Conservation (phyloP, 1,140 invertebrate genomes). For the Ceratina calcarata region DNA sequence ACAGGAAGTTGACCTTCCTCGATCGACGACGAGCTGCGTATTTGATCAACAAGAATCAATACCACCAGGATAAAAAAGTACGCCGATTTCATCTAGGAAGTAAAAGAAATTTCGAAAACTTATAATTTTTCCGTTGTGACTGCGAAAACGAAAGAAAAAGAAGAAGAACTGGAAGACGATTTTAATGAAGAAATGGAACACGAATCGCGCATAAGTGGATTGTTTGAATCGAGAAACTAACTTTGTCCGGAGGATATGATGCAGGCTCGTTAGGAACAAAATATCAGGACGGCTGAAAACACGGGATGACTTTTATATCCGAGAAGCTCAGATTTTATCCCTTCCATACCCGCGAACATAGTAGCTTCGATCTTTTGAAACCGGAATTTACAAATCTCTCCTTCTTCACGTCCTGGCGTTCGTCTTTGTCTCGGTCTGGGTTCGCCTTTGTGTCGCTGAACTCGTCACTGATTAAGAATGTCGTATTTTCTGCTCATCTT, state of each 20-base stretch:
- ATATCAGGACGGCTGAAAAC: neutral
- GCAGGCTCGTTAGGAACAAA: neutral
- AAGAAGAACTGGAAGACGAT: constrained; percentile 27
- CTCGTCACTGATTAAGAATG: neutral
- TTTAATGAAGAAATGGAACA: neutral
- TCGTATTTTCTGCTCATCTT: neutral
- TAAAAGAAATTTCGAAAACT: neutral
- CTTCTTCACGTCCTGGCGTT: neutral
- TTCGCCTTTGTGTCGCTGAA: neutral
- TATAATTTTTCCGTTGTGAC: neutral
- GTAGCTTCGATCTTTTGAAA: neutral
- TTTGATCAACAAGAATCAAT: constrained; percentile 42
- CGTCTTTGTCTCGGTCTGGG: no score
- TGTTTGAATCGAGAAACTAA: neutral
- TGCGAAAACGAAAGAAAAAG: neutral
- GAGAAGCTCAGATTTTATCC: constrained; percentile 10
- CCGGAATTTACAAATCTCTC: constrained; percentile 32
- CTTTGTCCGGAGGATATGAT: neutral
- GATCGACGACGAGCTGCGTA: neutral
- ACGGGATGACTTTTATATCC: constrained; percentile 8
- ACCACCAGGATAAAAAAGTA: constrained; percentile 37
- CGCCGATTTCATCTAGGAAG: constrained; percentile 56
- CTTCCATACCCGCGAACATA: neutral
- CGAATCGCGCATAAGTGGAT: no score
- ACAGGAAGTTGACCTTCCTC: neutral